A percentile compares a stretch with the other conserved stretches of the same genome.
Evolutionary conservation across 2,113 vertebrate species (phyloP).

Genomic region (Saccopteryx leptura): DNA sequence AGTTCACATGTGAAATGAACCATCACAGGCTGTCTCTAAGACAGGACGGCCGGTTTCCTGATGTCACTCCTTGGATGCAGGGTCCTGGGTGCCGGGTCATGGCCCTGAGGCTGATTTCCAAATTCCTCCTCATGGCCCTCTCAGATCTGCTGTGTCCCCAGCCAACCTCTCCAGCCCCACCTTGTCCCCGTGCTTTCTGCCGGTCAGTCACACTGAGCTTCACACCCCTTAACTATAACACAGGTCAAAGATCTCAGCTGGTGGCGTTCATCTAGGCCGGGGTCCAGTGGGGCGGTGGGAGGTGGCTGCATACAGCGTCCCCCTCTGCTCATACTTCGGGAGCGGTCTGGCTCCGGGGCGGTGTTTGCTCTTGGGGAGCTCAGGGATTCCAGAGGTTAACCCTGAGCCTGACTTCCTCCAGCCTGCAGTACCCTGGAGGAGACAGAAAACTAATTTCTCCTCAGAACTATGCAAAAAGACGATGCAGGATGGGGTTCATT

Average conservation of each 20-base stretch:
- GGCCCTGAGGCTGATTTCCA: neutral
- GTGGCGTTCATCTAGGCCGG: fast-evolving
- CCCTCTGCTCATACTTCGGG: neutral
- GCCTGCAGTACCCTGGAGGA: neutral
- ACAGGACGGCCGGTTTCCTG: neutral
- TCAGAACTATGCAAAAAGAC: conserved; percentile 71
- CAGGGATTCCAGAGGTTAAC: neutral
- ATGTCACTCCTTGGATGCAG: neutral
- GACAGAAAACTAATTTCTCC: conserved; percentile 57
- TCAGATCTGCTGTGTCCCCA: neutral
- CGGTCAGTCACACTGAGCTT: neutral
- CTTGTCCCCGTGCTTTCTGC: neutral
- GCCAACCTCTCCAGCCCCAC: neutral
- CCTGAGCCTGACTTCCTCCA: neutral
- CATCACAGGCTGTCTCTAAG: neutral
- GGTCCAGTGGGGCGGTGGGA: neutral
- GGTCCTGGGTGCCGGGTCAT: neutral
- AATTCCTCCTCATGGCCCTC: neutral
- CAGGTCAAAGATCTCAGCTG: neutral
- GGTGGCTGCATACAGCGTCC: neutral
- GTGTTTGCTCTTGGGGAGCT: neutral
- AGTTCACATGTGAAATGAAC: neutral
- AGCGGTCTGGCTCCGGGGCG: neutral
- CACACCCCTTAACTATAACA: neutral
- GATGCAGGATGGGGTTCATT: conserved; percentile 80